phyloP scores from a whole-genome alignment of 2,113 vertebrate species.

The Myrmecobius fasciatus region DNA sequence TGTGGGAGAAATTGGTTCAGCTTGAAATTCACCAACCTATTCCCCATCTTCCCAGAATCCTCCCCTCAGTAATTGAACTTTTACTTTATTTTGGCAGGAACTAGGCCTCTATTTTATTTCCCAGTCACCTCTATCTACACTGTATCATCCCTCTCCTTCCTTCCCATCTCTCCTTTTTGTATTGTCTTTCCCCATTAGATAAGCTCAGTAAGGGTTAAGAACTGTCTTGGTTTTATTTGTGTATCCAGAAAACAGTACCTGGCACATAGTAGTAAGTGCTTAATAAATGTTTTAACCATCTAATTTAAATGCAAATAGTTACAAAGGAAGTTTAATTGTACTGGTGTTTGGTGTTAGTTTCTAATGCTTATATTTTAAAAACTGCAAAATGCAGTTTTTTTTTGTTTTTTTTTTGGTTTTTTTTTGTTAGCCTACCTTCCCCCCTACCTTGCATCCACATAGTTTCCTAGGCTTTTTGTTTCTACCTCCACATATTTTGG shows the following conservation, averaged over 20 bases:
- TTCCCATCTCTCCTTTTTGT: background rate
- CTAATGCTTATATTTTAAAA: background rate
- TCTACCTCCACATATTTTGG: background rate
- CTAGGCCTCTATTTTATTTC: background rate
- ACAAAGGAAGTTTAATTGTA: background rate
- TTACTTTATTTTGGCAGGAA: too few relatives aligned
- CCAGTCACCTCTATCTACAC: too few relatives aligned
- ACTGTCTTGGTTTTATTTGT: background rate
- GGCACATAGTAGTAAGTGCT: background rate
- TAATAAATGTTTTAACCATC: background rate
- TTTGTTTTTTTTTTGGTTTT: too few relatives aligned
- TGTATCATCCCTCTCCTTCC: too few relatives aligned
- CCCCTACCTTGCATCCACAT: background rate
- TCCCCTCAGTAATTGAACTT: too few relatives aligned
- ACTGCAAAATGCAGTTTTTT: background rate
- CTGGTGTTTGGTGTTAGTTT: background rate
- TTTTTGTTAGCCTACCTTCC: background rate
- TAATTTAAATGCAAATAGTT: background rate
- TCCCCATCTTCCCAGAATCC: too few relatives aligned
- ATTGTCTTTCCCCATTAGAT: background rate
- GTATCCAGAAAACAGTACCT: background rate
- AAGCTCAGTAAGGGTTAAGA: background rate
- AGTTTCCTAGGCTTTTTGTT: background rate
- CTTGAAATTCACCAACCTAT: too few relatives aligned
- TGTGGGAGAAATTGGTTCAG: too few relatives aligned